A percentile compares a stretch with the other conserved stretches of the same genome.
These are phyloP conservation scores for Neopelma chrysocephalum DNA, from an alignment of 2,797 vertebrate species.

Conservation along the genomic window DNA sequence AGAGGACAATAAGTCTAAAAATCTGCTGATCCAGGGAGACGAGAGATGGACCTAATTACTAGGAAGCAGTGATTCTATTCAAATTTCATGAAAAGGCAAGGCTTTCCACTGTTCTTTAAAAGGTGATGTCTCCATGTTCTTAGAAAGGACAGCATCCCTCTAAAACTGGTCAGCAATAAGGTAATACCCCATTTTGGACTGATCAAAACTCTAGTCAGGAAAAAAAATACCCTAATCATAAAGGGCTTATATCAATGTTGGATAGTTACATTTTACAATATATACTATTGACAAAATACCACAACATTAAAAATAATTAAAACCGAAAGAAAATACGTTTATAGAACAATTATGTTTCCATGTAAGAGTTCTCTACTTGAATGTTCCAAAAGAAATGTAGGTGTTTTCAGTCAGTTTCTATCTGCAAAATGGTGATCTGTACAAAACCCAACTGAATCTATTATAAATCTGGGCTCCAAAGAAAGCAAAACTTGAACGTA, in stretches of 20 bases:
- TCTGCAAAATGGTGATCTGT: conserved; percentile 20
- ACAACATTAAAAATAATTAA: conserved; percentile 55
- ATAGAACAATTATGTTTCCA: neutral
- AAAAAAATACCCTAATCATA: neutral
- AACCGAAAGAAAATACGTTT: conserved; percentile 28
- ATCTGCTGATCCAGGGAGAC: conserved; percentile 24
- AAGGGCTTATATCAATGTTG: neutral
- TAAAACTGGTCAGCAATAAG: neutral
- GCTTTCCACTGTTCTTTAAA: neutral
- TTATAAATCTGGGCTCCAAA: neutral
- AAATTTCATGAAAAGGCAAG: neutral
- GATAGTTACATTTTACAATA: conserved; percentile 57
- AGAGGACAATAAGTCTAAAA: conserved; percentile 24
- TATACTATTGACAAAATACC: conserved; percentile 63
- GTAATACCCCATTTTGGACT: neutral
- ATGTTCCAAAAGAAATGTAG: neutral
- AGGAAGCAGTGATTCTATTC: neutral
- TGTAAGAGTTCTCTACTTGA: neutral
- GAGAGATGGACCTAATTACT: conserved; percentile 23
- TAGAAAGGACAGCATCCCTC: neutral
- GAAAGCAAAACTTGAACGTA: neutral
- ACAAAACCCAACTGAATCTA: neutral
- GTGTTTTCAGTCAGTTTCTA: conserved; percentile 7
- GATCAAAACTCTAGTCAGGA: conserved; percentile 14
- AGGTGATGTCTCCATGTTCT: neutral